A percentile compares a stretch with the other conserved stretches of the same genome.
These are phyloP conservation scores for Atopsyche davidsoni DNA, from an alignment of 1,140 invertebrate species.

Conservation along the genomic window DNA sequence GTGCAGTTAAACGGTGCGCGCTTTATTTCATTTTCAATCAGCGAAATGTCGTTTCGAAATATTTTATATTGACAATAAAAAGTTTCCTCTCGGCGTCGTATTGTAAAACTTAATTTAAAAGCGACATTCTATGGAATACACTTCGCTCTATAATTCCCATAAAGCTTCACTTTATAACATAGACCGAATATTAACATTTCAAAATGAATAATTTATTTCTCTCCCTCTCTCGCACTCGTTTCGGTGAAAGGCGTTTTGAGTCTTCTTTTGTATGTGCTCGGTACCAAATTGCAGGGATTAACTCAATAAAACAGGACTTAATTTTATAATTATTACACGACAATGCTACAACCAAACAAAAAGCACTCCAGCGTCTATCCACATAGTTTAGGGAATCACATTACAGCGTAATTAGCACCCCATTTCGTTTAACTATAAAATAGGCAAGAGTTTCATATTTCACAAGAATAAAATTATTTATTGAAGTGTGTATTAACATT, in stretches of 20 bases:
- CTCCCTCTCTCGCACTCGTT: constrained; percentile 16
- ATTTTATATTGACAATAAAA: constrained; percentile 13
- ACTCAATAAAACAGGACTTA: constrained; percentile 32
- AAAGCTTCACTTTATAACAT: constrained; percentile 8
- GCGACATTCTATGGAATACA: constrained; percentile 18
- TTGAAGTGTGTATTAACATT: too few relatives aligned
- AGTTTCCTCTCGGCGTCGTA: constrained; percentile 8
- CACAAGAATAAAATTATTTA: too few relatives aligned
- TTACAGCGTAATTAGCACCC: too few relatives aligned
- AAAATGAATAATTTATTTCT: constrained; percentile 30
- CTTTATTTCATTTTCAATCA: not conserved
- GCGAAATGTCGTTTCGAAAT: not conserved
- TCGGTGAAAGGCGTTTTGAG: constrained; percentile 24
- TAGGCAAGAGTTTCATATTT: too few relatives aligned
- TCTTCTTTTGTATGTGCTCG: constrained; percentile 29
- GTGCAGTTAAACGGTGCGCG: not conserved
- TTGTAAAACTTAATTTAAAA: constrained; percentile 28
- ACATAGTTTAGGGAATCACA: too few relatives aligned
- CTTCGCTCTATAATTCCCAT: constrained; percentile 16
- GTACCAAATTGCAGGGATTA: constrained; percentile 29
- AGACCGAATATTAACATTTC: constrained; percentile 27
- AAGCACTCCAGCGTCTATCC: not conserved
- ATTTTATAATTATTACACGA: constrained; percentile 28
- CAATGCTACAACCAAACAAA: not conserved
- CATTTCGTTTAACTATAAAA: too few relatives aligned